Base-by-base conservation (phyloP, 2,797 vertebrate species). In the Holocentrus rufus region DNA sequence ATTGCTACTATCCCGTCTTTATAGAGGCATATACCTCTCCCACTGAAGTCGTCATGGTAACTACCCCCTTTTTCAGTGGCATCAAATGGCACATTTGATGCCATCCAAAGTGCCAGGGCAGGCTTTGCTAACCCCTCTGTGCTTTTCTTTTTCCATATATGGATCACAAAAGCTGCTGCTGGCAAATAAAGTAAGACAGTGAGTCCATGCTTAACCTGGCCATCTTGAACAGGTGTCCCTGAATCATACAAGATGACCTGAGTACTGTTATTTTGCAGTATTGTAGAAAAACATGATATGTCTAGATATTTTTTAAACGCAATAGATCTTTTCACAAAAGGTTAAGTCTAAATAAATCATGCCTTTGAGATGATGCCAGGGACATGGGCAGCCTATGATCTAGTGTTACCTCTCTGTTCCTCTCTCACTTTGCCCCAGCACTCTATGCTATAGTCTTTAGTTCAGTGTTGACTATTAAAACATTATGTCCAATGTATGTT, bases 381-480 rank as follows among this genome's bases (percentile, higher is more conserved):
- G 50, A 58, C 46, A 17, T 63, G 74, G 63, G 64, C 72, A 68
- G 75, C 78, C 44, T 63, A 25, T 68, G 72, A 83, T 81, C 72
- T 55, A 73, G 61, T 62, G 57, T 82, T 67, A 72, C 72, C 72
- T 47, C 74, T 72, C 65, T 59, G 57, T 61, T 72, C 59, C 68
- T 53, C 65, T 62, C 50, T 27, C 58, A 39, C 31, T 23, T 30
- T 23, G 42, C 74, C 60, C 34, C n/a, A 52, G 62, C 69, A 4
- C 57, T 64, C 72, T 64, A 50, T 77, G 44, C 74, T 71, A 71
- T 81, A 79, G 69, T 78, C 71, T 84, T 83, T 77, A 72, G 61
- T 74, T 82, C 73, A 74, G 18, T 74, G 81, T 82, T 64, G 73
- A 81, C 74, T 72, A 69, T 76, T 85, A 68, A 77, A 83, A 65